Base-by-base conservation (phyloP, 1,140 invertebrate species). In the Drosophila nasuta region DNA sequence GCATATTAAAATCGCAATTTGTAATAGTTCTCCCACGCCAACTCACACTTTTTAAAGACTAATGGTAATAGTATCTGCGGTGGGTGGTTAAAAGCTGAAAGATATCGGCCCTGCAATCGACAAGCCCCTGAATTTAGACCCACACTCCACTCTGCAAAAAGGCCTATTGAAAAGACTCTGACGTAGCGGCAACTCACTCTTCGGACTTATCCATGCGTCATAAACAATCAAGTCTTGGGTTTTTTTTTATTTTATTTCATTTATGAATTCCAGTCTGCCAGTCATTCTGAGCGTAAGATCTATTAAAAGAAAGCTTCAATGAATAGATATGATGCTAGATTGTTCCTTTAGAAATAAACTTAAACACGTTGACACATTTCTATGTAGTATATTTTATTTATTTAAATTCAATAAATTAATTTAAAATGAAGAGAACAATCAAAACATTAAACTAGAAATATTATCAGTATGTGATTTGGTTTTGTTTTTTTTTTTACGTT, bases 351-450 rank as follows among this genome's bases (percentile, higher is more conserved):
- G n/a, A 43, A 8, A 38, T 38, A 35, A 35, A 35, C 5, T 17
- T 10, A 10, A 41, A 28, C 49, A 15, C 30, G 7, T 52, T 38
- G 51, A 10, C 48, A 35, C 45, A 15, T 41, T 67, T 59, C 10
- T 54, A 65, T 59, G 48, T 30, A 59, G 17, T 72, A 66, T 65
- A 76, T 72, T 75, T 67, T 51, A 80, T 87, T 87, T 88, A 87
- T 88, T 87, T 59, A 82, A 88, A 88, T 82, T 88, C 79, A 87
- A 87, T 88, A 87, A 87, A 88, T 87, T 87, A 87, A 82, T 88
- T 87, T 69, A 60, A 88, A 88, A 87, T 77, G 46, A 88, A 88
- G 69, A 82, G 83, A 87, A 87, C 83, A 87, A 88, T 87, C 51
- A 79, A 87, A 87, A 88, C 83, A 88, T 87, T 87, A 87, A 88